A percentile compares a stretch with the other conserved stretches of the same genome.
Conservation (phyloP, 2,797 vertebrate species). For the Xiphophorus birchmanni region DNA sequence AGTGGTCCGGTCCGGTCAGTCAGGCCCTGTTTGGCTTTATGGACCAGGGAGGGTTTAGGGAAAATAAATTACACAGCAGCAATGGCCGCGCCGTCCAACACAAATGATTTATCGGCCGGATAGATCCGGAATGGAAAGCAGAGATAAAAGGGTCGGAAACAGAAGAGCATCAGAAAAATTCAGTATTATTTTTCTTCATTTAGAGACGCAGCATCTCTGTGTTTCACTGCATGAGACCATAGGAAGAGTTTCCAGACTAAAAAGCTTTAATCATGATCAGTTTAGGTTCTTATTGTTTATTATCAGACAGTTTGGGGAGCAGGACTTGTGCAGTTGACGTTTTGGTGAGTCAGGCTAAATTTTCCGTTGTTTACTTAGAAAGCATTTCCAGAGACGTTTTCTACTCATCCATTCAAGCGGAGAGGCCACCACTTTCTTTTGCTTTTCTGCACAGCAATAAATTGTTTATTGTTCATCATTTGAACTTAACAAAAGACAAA, state of each 20-base stretch:
- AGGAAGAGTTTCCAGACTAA: background rate
- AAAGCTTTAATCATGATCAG: background rate
- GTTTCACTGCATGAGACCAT: background rate
- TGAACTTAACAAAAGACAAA: conserved; percentile 34
- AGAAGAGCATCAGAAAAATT: background rate
- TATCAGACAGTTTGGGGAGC: background rate
- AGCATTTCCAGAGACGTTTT: background rate
- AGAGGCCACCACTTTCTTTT: background rate
- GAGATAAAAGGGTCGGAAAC: conserved; percentile 53
- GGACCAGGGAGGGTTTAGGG: conserved; percentile 52
- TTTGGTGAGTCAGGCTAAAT: background rate
- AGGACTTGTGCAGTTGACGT: background rate
- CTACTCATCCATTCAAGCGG: background rate
- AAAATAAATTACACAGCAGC: conserved; percentile 65
- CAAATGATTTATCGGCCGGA: conserved; percentile 74
- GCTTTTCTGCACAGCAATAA: background rate
- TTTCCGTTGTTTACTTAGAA: background rate
- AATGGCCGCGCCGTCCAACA: conserved; percentile 56
- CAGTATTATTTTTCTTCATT: background rate
- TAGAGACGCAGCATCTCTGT: background rate
- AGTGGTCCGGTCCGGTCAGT: conserved; percentile 56
- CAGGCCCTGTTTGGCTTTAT: conserved; percentile 68
- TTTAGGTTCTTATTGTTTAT: background rate
- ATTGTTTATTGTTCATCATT: conserved; percentile 28
- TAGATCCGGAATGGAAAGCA: conserved; percentile 62